Evolutionary conservation across 2,113 vertebrate species (phyloP).

Genomic region (Heterotis niloticus): DNA sequence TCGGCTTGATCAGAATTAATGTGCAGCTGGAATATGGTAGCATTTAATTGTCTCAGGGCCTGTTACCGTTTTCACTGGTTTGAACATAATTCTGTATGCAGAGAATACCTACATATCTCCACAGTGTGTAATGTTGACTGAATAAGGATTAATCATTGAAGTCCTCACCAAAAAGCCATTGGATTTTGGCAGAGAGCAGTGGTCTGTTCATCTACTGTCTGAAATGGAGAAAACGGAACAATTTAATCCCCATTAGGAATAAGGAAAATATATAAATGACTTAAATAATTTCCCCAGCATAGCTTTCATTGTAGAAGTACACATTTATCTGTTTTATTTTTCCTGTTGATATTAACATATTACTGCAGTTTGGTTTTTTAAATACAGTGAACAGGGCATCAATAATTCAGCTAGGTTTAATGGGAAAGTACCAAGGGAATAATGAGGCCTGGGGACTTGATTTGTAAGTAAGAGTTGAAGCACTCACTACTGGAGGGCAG

Average conservation of each 20-base stretch:
- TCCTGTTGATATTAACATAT: background rate
- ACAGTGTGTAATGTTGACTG: background rate
- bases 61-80: background rate
- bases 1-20: background rate
- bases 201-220: background rate
- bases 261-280: background rate
- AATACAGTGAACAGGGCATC: background rate
- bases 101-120: background rate
- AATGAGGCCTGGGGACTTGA: background rate
- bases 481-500: background rate
- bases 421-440: background rate
- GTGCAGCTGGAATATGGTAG: background rate
- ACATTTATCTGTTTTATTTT: background rate
- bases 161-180: background rate
- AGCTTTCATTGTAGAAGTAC: background rate
- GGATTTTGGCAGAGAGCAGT: background rate
- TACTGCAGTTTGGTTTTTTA: background rate
- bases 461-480: background rate
- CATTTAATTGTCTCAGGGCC: too few species aligned
- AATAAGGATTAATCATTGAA: background rate
- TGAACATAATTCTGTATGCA: background rate
- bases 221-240: background rate
- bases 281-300: background rate
- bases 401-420: slow-evolving; percentile 2
- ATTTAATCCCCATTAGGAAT: background rate